Percentiles rank a stretch among this genome's conserved stretches.
phyloP scores from a whole-genome alignment of 2,113 vertebrate species.

The Smithornis capensis region DNA sequence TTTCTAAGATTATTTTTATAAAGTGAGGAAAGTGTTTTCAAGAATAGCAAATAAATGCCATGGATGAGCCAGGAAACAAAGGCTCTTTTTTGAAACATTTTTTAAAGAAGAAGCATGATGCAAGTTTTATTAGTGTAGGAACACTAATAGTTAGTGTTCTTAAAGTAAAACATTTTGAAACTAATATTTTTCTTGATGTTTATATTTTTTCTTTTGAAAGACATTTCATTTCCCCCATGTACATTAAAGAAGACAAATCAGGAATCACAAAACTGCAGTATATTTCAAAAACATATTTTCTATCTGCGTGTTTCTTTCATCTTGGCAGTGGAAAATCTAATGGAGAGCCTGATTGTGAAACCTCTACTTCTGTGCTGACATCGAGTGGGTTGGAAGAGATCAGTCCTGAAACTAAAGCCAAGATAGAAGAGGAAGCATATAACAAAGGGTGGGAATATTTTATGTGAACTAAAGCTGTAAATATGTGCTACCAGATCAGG shows the following conservation, averaged over 20 bases:
- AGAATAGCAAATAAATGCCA: not conserved
- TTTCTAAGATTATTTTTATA: conserved; percentile 40
- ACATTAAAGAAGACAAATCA: not conserved
- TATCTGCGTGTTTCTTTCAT: conserved; percentile 70
- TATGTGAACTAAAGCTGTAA: not conserved
- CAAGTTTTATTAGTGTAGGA: not conserved
- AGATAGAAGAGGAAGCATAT: conserved; percentile 91
- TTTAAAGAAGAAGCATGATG: not conserved
- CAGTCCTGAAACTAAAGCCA: conserved; percentile 85
- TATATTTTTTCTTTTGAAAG: not conserved
- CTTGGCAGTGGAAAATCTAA: conserved; percentile 85
- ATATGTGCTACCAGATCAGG: not conserved
- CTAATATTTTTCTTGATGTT: not conserved
- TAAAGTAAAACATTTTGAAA: not conserved
- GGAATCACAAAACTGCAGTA: not conserved
- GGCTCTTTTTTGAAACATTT: not conserved
- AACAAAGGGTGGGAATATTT: conserved; percentile 86
- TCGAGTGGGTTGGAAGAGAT: conserved; percentile 80
- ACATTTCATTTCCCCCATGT: not conserved
- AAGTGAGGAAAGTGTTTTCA: not conserved
- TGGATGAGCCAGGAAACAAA: not conserved
- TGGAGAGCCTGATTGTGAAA: conserved; percentile 80
- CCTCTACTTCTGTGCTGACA: conserved; percentile 63
- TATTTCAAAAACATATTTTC: not conserved
- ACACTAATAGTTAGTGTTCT: not conserved